Conservation (phyloP, 2,888 invertebrate species). For the Hyposoter didymator region DNA sequence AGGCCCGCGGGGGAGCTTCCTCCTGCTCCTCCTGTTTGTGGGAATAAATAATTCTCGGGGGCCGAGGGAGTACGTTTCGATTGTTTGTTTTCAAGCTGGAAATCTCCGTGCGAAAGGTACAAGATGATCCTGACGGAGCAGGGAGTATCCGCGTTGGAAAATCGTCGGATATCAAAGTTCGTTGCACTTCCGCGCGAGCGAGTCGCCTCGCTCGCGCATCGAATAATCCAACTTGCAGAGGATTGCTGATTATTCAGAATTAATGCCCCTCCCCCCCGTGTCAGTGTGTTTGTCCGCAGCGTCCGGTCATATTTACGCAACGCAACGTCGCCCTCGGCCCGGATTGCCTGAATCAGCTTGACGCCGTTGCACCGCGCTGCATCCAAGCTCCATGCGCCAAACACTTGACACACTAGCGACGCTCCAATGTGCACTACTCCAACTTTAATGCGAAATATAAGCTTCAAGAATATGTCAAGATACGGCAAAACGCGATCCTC, state of each 20-base stretch:
- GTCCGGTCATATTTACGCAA: slow-evolving; percentile 31
- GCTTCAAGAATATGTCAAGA: neutral
- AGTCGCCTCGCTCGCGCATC: neutral
- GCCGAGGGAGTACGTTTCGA: too few species aligned
- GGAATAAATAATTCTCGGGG: too few species aligned
- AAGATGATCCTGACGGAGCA: too few species aligned
- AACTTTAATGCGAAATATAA: neutral
- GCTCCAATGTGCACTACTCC: neutral
- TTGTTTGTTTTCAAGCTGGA: too few species aligned
- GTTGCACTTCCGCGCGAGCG: neutral
- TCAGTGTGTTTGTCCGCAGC: slow-evolving; percentile 13
- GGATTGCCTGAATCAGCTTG: slow-evolving; percentile 32
- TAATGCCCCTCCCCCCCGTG: slow-evolving; percentile 14
- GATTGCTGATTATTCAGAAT: slow-evolving; percentile 36
- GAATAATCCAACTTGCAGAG: neutral
- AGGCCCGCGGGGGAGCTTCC: too few species aligned
- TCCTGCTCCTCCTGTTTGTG: too few species aligned
- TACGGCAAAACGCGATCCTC: neutral
- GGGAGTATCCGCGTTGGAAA: neutral
- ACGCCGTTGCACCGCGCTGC: slow-evolving; percentile 2
- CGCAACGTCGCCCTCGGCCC: neutral
- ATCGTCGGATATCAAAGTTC: neutral
- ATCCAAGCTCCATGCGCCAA: neutral
- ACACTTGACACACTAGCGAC: neutral
- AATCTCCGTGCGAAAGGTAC: too few species aligned